Evolutionary conservation across 2,797 vertebrate species (phyloP).

Genomic region (Sardinella longiceps): DNA sequence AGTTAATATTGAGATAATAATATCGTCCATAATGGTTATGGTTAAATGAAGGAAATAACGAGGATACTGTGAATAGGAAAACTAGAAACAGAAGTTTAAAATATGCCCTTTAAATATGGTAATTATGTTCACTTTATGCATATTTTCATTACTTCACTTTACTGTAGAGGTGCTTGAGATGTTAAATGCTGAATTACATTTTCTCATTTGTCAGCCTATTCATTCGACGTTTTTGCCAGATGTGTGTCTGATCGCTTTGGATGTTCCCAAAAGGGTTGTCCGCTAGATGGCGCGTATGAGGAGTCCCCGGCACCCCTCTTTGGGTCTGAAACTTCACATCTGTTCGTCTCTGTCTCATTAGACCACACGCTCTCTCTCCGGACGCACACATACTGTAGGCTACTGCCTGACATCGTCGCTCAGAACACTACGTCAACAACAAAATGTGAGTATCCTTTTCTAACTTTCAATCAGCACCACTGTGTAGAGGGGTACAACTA

Average conservation of each 20-base stretch:
- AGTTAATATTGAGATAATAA: neutral
- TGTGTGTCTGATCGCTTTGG: neutral
- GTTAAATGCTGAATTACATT: neutral
- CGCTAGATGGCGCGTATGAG: neutral
- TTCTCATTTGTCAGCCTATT: neutral
- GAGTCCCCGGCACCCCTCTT: neutral
- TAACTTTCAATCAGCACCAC: neutral
- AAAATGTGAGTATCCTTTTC: neutral
- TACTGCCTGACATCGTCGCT: neutral
- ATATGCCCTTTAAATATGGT: too few species aligned
- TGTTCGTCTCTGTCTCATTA: conserved; percentile 13
- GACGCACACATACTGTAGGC: neutral
- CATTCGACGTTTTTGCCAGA: neutral
- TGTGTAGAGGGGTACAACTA: neutral
- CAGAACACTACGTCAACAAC: neutral
- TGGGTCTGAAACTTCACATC: neutral
- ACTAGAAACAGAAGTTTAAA: too few species aligned
- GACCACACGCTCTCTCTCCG: neutral
- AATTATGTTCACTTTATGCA: too few species aligned
- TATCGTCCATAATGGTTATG: neutral
- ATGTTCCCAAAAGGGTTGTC: neutral
- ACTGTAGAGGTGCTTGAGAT: neutral
- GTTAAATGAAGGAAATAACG: neutral
- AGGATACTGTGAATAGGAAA: neutral
- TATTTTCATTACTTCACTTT: neutral